Evolutionary conservation across 2,888 invertebrate species (phyloP).

Genomic region (Apamea anceps): DNA sequence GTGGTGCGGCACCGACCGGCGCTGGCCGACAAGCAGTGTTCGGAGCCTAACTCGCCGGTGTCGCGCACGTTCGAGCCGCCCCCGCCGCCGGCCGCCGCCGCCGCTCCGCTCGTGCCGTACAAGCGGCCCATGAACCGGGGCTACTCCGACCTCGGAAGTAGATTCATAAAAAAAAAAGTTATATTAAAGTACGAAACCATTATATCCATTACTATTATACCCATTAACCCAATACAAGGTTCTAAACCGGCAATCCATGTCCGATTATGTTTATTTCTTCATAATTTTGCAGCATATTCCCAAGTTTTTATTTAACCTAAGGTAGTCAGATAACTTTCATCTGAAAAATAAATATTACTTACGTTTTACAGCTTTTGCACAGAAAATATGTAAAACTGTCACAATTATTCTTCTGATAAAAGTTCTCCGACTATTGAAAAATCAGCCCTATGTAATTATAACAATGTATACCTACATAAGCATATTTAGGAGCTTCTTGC

Average conservation of each 20-base stretch:
- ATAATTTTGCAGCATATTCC: not conserved
- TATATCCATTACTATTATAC: not conserved
- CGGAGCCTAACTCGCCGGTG: conserved; percentile 94
- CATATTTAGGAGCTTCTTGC: conserved; percentile 19
- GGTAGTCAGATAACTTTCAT: not conserved
- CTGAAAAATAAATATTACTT: not conserved
- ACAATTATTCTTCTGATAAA: not conserved
- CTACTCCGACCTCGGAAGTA: conserved; percentile 94
- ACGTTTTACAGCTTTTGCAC: not conserved
- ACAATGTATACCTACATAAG: conserved; percentile 1
- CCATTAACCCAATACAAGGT: not conserved
- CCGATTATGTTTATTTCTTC: not conserved
- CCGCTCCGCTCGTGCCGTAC: conserved; percentile 83
- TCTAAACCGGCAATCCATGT: not conserved
- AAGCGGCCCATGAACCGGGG: conserved; percentile 92
- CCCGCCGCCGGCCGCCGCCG: conserved; percentile 85
- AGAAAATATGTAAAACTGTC: not conserved
- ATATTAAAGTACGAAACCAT: conserved; percentile 92
- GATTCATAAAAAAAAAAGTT: conserved; percentile 95
- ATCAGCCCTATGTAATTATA: not conserved
- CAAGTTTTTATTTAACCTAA: not conserved
- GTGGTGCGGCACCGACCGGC: conserved; percentile 91
- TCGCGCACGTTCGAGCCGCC: conserved; percentile 89
- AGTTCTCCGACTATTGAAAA: not conserved
- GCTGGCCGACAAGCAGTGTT: conserved; percentile 93